Evolutionary conservation across 2,797 vertebrate genomes (phyloP).

Genomic region (Chelmon rostratus): DNA sequence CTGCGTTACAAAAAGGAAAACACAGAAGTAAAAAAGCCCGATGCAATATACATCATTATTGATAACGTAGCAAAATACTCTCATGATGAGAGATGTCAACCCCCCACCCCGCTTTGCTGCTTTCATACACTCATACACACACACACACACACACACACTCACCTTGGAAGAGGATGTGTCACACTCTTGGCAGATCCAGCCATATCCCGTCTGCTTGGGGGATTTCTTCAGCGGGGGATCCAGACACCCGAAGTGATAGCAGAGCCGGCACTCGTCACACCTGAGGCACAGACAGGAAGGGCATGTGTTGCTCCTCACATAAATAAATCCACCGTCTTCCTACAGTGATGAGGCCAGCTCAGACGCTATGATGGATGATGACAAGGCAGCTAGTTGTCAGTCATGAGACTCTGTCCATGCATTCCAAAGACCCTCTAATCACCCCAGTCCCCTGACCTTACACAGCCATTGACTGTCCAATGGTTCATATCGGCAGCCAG

Average conservation of each 20-base stretch:
- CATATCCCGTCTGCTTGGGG: constrained; percentile 98
- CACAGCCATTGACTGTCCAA: constrained; percentile 54
- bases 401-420: constrained; percentile 75
- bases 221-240: constrained; percentile 99
- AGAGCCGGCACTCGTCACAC: constrained; percentile 97
- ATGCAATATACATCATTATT: neutral
- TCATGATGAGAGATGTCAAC: neutral
- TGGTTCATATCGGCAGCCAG: constrained; percentile 55
- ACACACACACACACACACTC: constrained; percentile 59
- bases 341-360: constrained; percentile 23
- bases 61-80: neutral
- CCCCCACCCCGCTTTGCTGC: neutral
- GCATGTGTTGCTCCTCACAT: constrained; percentile 41
- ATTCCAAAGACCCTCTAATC: constrained; percentile 67
- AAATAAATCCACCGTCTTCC: constrained; percentile 43
- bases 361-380: constrained; percentile 70
- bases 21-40: neutral
- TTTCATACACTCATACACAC: neutral
- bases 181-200: constrained; percentile 99
- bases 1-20: neutral
- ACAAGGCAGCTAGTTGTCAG: constrained; percentile 73
- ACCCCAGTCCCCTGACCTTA: constrained; percentile 72
- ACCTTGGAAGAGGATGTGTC: constrained; percentile 98
- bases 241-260: constrained; percentile 98
- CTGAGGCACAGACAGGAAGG: constrained; percentile 78